Evolutionary conservation across 1,140 invertebrate species (phyloP), one percentile per base, ranked within the genome.

Genomic region (Lasioglossum baleicum): DNA sequence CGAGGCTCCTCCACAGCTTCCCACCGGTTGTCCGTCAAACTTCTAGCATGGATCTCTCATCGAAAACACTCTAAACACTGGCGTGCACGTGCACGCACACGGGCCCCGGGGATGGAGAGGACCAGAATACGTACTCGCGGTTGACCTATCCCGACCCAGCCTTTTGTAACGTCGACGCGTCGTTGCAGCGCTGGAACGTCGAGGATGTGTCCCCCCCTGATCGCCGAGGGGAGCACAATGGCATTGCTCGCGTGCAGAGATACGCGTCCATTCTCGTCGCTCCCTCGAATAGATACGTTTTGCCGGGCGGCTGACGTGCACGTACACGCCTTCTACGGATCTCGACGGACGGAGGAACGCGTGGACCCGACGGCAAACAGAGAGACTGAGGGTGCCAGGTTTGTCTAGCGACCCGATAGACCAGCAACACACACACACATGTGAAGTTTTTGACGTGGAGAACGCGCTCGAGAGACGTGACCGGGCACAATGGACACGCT

Each of bases 91-190:
- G 65, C 53, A 40, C 40, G 26, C 77, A 73, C 56, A 73, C 56
- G 70, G 65, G 40, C 67, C 73, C 56, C 64, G 58, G 13, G 68
- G 42, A 44, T 74, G 78, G 76, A 77, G 68, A 77, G 68, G 73
- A 74, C 60, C 77, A 84, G 79, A 84, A 84, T 78, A 51, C 79
- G 66, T 73, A 75, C 66, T 82, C 67, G 84, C 71, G 80, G 84
- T 82, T 85, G 83, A 85, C 80, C 83, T 75, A 79, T 64, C 58
- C 66, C 51, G 80, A 80, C 75, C 80, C 80, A 60, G 76, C 61
- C 71, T 65, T 85, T 85, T 85, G 71, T 85, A 85, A 77, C 78
- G 64, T 84, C 83, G 78, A 85, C 73, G 73, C 75, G 83, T 72
- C 82, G 68, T 81, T 72, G 83, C 31, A 48, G 60, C 69, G 11